Base-by-base conservation (phyloP, 2,797 vertebrate species). In the Anas flavirostris region DNA sequence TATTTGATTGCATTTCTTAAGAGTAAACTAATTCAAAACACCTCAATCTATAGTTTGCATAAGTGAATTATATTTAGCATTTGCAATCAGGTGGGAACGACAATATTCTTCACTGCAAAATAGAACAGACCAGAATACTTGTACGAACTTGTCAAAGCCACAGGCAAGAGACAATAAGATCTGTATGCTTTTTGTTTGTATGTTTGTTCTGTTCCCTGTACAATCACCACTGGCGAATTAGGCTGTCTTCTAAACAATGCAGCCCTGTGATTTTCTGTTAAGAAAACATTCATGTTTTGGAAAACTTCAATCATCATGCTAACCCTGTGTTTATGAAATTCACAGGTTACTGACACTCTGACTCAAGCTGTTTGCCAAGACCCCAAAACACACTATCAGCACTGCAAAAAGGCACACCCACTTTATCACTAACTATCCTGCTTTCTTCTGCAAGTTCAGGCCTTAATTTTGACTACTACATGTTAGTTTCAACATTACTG, bases 121-220 rank as follows among this genome's bases (percentile, higher is more conserved):
- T 8, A 55, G 56, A 75, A 66, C 60, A 50, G 55, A 62, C 11
- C 46, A 89, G 19, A 76, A 76, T 5, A 48, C 11, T 28, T 31
- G 10, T 26, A 50, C 5, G 5, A 76, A 86, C 12, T 69, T 31
- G 12, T 21, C 64, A 87, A 68, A 92, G 41, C 13, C 63, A 68
- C 15, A 76, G 12, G 13, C 18, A 76, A 74, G 22, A 56, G 18
- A 56, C 13, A 44, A 9, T 48, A 75, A 66, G 50, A 75, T 28
- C 33, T 4, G 8, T 2, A 1, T 3, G 2, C 3, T 12, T 12
- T 53, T 66, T 8, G 29, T 50, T 35, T 31, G 0, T 16, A 76
- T 62, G 7, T 82, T 86, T 75, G 44, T 82, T 53, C 50, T 68
- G 14, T 41, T 86, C 19, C 50, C 33, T 69, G 25, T 56, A 78